phyloP scores from a whole-genome alignment of 2,797 vertebrate genomes.

The Aulostomus chinensis region DNA sequence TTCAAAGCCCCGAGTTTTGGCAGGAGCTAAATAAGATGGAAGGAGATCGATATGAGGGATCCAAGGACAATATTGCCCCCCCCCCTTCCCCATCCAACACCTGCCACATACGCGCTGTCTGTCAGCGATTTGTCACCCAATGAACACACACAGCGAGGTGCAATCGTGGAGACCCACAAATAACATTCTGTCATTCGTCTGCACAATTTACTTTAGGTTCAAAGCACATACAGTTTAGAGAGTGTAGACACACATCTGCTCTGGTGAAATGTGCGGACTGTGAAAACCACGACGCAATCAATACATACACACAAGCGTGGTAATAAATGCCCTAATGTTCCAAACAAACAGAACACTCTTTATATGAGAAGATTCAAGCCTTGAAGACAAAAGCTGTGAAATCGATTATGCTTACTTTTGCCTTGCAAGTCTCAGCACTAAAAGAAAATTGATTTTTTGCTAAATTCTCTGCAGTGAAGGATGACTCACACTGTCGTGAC shows the following conservation, averaged over 20 bases:
- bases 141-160: constrained; percentile 19
- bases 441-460: constrained; percentile 65
- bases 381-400: constrained; percentile 31
- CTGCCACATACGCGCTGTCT: constrained; percentile 48
- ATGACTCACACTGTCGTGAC: constrained; percentile 58
- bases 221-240: no score
- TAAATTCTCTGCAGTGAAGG: constrained; percentile 57
- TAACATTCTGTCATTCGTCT: constrained; percentile 2
- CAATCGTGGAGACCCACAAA: constrained; percentile 17
- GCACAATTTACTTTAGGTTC: constrained; percentile 1
- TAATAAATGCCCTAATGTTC: neutral
- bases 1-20: constrained; percentile 70
- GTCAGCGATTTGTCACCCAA: constrained; percentile 52
- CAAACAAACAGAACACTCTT: constrained; percentile 12
- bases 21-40: constrained; percentile 71
- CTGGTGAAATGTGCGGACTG: constrained; percentile 2
- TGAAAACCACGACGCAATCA: constrained; percentile 1
- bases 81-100: constrained; percentile 19
- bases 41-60: constrained; percentile 63
- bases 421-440: constrained; percentile 24
- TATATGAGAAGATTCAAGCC: constrained; percentile 13
- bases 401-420: constrained; percentile 47
- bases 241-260: no score
- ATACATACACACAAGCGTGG: neutral
- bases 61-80: constrained; percentile 29